Base-by-base conservation (phyloP, 2,113 vertebrate species). In the Cyprinodon variegatus region DNA sequence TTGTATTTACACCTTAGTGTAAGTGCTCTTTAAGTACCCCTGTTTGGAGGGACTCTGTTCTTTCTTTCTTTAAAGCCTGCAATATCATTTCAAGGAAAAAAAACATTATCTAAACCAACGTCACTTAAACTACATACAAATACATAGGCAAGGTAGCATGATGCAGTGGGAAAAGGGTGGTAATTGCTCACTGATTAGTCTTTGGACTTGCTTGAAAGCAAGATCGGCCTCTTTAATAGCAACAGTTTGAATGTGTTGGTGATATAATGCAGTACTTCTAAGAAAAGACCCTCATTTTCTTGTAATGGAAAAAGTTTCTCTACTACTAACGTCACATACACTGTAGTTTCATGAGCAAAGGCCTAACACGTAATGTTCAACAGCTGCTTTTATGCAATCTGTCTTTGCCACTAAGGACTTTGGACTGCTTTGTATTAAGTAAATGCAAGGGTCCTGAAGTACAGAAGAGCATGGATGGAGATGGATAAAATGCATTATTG, bases 281-380 rank as follows among this genome's bases (percentile, higher is more conserved):
- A 91, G 74, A 72, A 77, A 83, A 83, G 63, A 83, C 84, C 79
- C 82, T 77, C 39, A 88, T 91, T 91, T 94, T 93, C 80, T 76
- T 85, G 65, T 60, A 63, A 70, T 91, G 93, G 93, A 95, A 95
- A 91, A 92, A 87, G 94, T 88, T 62, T 93, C 90, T 78, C 86
- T 95, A 93, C 92, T 88, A 90, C 90, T 94, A 90, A 80, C 89
- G 93, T 90, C 89, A 95, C 89, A 91, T 89, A 94, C 43, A 17
- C 8, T 37, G 41, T 93, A 93, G 91, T 89, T 89, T 87, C 74
- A 92, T 82, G 79, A 89, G 14, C 79, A 88, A 90, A 92, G 88
- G 90, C 90, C 84, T 88, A 65, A 85, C 85, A 38, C 80, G 70
- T 96, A 95, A 96, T 94, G 66, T 74, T 87, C 91, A 95, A 92